Percentiles rank a stretch among this genome's conserved stretches.
Evolutionary conservation across 2,113 vertebrate species (phyloP).

Genomic region (Edolisoma coerulescens): DNA sequence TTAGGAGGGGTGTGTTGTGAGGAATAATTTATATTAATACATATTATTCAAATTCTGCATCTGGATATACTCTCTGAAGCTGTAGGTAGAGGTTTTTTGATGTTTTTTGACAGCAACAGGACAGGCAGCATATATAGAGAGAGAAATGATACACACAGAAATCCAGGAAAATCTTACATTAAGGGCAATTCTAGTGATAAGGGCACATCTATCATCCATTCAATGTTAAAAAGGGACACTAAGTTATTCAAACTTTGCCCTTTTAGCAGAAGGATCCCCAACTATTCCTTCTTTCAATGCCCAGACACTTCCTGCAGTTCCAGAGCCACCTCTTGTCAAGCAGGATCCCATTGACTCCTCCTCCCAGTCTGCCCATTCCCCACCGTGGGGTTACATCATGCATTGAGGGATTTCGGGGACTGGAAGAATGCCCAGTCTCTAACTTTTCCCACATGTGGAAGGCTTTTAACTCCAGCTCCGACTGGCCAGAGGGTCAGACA

Average conservation of each 20-base stretch:
- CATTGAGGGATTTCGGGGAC: neutral
- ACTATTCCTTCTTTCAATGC: neutral
- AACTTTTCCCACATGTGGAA: constrained; percentile 61
- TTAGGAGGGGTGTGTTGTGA: neutral
- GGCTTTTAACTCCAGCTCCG: neutral
- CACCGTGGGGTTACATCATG: constrained; percentile 5
- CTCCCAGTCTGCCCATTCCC: neutral
- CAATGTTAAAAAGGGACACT: neutral
- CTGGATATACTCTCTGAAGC: neutral
- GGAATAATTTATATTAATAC: neutral
- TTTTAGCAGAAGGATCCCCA: neutral
- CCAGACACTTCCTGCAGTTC: neutral
- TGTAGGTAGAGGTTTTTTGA: neutral
- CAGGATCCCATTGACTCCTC: neutral
- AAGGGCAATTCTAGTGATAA: neutral
- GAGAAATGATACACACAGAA: neutral
- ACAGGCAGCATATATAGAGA: neutral
- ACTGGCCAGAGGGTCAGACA: neutral
- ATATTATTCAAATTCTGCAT: neutral
- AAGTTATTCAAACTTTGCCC: neutral
- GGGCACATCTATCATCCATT: neutral
- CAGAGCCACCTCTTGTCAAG: neutral
- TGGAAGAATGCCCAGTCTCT: constrained; percentile 40
- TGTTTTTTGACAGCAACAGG: neutral
- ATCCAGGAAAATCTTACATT: neutral